Evolutionary conservation across 2,113 vertebrate genomes (phyloP).

Genomic region (Aleadryas rufinucha): DNA sequence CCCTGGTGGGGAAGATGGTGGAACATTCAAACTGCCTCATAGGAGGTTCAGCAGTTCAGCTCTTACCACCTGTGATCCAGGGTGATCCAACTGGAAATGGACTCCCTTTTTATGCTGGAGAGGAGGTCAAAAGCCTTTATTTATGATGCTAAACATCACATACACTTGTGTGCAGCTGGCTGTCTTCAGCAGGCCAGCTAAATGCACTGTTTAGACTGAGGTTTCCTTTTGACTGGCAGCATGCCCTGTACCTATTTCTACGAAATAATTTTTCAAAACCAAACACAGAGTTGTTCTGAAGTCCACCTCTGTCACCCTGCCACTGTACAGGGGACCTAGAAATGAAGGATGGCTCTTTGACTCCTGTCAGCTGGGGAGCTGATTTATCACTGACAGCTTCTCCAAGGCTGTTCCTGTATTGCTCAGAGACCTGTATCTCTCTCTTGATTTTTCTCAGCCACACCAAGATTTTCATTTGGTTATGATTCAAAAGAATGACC

Average conservation of each 20-base stretch:
- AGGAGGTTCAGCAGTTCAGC: not conserved
- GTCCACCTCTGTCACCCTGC: not conserved
- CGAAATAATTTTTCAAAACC: not conserved
- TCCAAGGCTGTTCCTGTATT: not conserved
- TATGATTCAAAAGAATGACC: not conserved
- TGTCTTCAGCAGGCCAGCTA: not conserved
- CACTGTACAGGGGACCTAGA: not conserved
- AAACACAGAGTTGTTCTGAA: not conserved
- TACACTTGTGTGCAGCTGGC: not conserved
- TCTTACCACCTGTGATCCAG: not conserved
- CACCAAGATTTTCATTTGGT: not conserved
- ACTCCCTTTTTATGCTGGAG: not conserved
- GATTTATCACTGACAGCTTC: not conserved
- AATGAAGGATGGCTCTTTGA: not conserved
- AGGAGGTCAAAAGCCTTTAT: not conserved
- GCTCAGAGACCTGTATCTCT: not conserved
- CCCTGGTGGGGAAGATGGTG: not conserved
- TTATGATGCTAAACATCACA: not conserved
- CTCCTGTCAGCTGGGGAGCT: not conserved
- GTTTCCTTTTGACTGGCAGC: not conserved
- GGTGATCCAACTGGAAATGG: not conserved
- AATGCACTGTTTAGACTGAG: not conserved
- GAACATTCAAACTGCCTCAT: not conserved
- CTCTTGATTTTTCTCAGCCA: not conserved
- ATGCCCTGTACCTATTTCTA: slow-evolving; percentile 1